Base-by-base conservation (phyloP, 2,888 invertebrate species). In the Drosophila hamatofila region DNA sequence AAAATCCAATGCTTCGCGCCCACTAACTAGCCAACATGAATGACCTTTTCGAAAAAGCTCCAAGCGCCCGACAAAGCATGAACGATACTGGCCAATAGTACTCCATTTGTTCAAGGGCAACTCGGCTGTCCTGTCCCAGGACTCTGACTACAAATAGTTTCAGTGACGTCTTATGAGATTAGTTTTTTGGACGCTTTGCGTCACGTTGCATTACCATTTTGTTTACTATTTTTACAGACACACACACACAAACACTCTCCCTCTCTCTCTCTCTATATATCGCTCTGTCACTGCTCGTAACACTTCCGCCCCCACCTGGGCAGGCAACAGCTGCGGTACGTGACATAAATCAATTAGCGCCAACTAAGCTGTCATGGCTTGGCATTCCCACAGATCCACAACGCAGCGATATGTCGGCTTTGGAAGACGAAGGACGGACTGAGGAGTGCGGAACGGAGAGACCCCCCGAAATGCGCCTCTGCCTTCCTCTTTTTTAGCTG, bases 261-360 rank as follows among this genome's bases (percentile, higher is more conserved):
- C 41, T n/a, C 39, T n/a, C 33, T 16, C 41, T n/a, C n/a, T 11
- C 25, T 23, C 44, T 7, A 21, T 39, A 3, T 18, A 4, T 23
- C 23, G 11, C 27, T 6, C 27, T 48, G 25, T 5, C 46, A 37
- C 37, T 11, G 59, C 52, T 44, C 35, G 27, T n/a, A 55, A 39
- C 48, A 49, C 60, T 39, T 33, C 52, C 46, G 51, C 18, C 33
- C n/a, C 60, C 58, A 55, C 41, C 46, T 30, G 12, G 46, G 18
- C 21, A 49, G 46, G 44, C 60, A 56, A 71, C 72, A 68, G 57
- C 65, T 61, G 74, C 56, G 52, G 80, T 88, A 85, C 84, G 88
- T 88, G 84, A 85, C 88, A 84, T 84, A 84, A 84, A 84, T 84
- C 84, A 84, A 84, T 84, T 84, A 84, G 84, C 81, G 69, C 73